These are phyloP conservation scores for Aleadryas rufinucha DNA, from an alignment of 2,113 vertebrate species.

Conservation along the genomic window DNA sequence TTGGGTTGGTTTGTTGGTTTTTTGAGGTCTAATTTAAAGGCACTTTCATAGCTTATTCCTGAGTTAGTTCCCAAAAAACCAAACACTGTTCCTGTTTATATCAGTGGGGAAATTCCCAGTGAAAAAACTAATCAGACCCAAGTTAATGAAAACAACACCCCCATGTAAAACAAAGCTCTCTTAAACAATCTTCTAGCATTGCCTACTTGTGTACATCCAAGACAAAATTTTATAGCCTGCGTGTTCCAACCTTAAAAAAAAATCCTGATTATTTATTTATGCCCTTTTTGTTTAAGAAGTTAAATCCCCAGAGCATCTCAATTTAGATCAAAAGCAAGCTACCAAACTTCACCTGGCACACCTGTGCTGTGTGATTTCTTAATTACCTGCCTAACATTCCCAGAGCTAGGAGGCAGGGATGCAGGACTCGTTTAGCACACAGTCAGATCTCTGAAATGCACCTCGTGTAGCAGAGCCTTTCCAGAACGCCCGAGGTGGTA, in stretches of 20 bases:
- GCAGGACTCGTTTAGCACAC: conserved; percentile 21
- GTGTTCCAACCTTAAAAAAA: conserved; percentile 63
- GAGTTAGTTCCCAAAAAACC: neutral
- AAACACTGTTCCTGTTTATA: conserved; percentile 45
- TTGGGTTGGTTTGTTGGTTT: neutral
- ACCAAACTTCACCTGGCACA: conserved; percentile 80
- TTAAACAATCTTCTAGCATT: conserved; percentile 18
- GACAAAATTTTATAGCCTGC: conserved; percentile 65
- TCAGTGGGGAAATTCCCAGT: conserved; percentile 46
- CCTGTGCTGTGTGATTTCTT: conserved; percentile 76
- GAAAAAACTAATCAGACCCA: conserved; percentile 34
- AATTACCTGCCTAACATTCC: conserved; percentile 74
- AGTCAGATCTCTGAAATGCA: conserved; percentile 50
- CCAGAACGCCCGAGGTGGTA: conserved; percentile 66
- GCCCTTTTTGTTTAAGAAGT: conserved; percentile 80
- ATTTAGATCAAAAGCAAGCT: conserved; percentile 82
- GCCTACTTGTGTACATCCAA: conserved; percentile 57
- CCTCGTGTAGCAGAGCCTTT: conserved; percentile 40
- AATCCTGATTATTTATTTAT: conserved; percentile 79
- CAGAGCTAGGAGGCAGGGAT: conserved; percentile 56
- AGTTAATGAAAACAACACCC: conserved; percentile 18
- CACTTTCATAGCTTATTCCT: neutral
- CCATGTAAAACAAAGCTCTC: neutral
- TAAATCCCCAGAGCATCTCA: conserved; percentile 82
- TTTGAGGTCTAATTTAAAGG: conserved; percentile 24